Conservation (phyloP, 2,888 invertebrate genomes). For the Nipponacmea schrenckii region DNA sequence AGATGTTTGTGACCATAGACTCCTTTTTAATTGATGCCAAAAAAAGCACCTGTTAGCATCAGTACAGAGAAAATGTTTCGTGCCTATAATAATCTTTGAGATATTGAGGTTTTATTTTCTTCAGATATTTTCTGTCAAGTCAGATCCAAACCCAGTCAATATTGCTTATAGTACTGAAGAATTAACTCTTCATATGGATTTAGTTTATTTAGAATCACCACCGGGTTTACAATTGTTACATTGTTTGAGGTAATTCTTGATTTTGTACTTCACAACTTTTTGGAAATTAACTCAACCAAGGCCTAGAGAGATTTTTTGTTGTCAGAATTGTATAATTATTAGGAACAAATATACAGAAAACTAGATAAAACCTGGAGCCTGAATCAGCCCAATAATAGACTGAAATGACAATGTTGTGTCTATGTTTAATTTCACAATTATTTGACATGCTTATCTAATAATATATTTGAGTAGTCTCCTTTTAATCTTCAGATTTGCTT, state of each 20-base stretch:
- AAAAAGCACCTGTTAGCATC: too few species aligned
- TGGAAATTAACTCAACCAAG: too few species aligned
- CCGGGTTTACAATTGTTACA: slow-evolving; percentile 63
- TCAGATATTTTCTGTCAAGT: slow-evolving; percentile 54
- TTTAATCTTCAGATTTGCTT: too few species aligned
- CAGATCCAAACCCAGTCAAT: slow-evolving; percentile 53
- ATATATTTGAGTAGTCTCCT: background rate
- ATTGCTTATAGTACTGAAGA: slow-evolving; percentile 53
- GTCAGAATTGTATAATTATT: too few species aligned
- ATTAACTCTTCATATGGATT: slow-evolving; percentile 60
- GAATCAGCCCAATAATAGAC: background rate
- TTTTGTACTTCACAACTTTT: too few species aligned
- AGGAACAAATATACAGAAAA: too few species aligned
- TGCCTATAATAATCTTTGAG: too few species aligned
- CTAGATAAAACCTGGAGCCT: background rate
- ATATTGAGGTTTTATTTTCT: too few species aligned
- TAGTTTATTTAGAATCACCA: slow-evolving; percentile 62
- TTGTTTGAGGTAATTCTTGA: slow-evolving; percentile 45
- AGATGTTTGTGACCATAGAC: too few species aligned
- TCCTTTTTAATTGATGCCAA: too few species aligned
- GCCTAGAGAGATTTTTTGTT: too few species aligned
- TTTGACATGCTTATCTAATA: background rate
- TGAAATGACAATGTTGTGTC: background rate
- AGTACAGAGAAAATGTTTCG: too few species aligned
- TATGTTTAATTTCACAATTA: background rate